phyloP scores from a whole-genome alignment of 2,888 invertebrate genomes.

The Pyrrhia umbra region DNA sequence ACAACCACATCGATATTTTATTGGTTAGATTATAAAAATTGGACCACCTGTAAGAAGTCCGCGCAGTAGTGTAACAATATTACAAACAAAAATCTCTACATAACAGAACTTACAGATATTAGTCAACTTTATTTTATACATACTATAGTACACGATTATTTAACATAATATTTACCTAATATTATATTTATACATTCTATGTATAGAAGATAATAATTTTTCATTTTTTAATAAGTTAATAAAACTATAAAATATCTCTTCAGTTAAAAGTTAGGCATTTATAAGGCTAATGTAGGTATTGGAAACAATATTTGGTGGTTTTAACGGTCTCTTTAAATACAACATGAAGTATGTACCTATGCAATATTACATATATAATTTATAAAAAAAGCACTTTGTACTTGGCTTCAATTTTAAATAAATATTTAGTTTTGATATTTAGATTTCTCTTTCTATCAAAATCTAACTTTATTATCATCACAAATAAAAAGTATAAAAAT shows the following conservation, averaged over 20 bases:
- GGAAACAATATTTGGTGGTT: conserved; percentile 89
- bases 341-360: conserved; percentile 79
- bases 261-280: conserved; percentile 88
- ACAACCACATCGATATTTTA: conserved; percentile 90
- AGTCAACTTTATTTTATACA: conserved; percentile 90
- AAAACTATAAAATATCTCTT: conserved; percentile 90
- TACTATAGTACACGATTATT: conserved; percentile 89
- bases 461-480: conserved; percentile 40
- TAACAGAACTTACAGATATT: conserved; percentile 90
- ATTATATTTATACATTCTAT: conserved; percentile 88
- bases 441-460: conserved; percentile 35
- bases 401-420: conserved; percentile 78
- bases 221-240: conserved; percentile 90
- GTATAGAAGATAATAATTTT: conserved; percentile 88
- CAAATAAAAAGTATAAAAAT: conserved; percentile 55
- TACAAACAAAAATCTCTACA: conserved; percentile 90
- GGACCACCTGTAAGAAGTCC: conserved; percentile 88
- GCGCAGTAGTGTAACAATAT: conserved; percentile 89
- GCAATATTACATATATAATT: conserved; percentile 69
- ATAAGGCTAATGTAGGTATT: conserved; percentile 89
- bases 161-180: conserved; percentile 88
- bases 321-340: conserved; percentile 80
- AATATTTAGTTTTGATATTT: conserved; percentile 54
- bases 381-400: conserved; percentile 88
- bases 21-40: conserved; percentile 91